Base-by-base conservation (phyloP, 2,113 vertebrate species). In the Burhinus oedicnemus region DNA sequence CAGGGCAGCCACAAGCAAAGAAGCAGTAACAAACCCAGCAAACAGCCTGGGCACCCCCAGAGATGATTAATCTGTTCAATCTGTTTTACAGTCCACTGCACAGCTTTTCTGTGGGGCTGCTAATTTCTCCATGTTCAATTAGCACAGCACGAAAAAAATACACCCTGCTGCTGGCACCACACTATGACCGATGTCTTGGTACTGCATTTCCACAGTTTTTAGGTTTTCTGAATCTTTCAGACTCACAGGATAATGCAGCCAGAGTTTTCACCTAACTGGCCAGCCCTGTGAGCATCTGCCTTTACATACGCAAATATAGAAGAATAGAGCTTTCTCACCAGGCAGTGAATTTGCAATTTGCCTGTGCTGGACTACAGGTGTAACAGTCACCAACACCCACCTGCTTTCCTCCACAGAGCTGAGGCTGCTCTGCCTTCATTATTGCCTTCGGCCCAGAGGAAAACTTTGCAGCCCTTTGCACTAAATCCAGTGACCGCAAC, bases 151-250 rank as follows among this genome's bases (percentile, higher is more conserved):
- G 29, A 42, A 61, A 55, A 55, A 65, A 18, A 10, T 10, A 40
- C 47, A 32, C 42, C 3, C 2, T 52, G 38, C 55, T 5, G 1
- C 25, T 42, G 44, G 19, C 21, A 26, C 38, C 52, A 60, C 26
- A 8, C 15, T 12, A 47, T 0, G 2, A 55, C 22, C 42, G 36
- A 1, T 0, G 11, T 18, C 62, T 47, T 27, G 40, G 26, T 15
- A 20, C 1, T 62, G 57, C 74, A 34, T n/a, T 79, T 57, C 58
- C 14, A 62, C 22, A 64, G 23, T 3, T 64, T 55, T 76, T 15
- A n/a, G 22, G 57, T 60, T 80, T 77, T 86, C 49, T 83, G 42
- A 68, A n/a, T 19, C 15, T 54, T 82, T 81, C 55, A 68, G 55
- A 40, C 22, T 30, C 1, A 2, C 20, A 47, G 70, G 23, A 87